Conservation (phyloP, 2,888 invertebrate genomes). For the Torymus auratus region DNA sequence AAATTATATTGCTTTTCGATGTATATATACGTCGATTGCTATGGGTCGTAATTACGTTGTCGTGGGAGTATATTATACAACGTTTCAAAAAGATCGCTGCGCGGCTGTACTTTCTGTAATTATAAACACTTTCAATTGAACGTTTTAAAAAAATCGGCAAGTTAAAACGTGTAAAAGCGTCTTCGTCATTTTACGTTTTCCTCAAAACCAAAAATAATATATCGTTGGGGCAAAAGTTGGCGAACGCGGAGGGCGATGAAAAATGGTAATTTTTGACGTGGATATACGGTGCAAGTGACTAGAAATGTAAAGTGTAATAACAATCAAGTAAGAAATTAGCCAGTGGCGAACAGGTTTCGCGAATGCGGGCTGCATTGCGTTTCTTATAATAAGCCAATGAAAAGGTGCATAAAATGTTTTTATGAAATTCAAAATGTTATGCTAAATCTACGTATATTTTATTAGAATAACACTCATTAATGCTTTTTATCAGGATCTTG, state of each 20-base stretch:
- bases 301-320: slow-evolving; percentile 41
- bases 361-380: slow-evolving; percentile 11
- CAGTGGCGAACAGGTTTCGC: slow-evolving; percentile 25
- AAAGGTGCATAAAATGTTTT: background rate
- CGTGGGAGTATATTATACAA: slow-evolving; percentile 16
- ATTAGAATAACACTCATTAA: too few species aligned
- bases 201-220: too few species aligned
- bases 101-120: slow-evolving; percentile 37
- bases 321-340: slow-evolving; percentile 34
- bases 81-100: slow-evolving; percentile 21
- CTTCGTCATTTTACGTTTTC: too few species aligned
- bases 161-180: background rate
- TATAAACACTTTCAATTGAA: slow-evolving; percentile 32
- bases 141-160: slow-evolving; percentile 19
- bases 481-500: too few species aligned
- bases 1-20: slow-evolving; percentile 22
- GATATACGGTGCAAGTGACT: slow-evolving; percentile 30
- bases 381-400: slow-evolving; percentile 1
- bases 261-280: slow-evolving; percentile 43
- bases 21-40: slow-evolving; percentile 6
- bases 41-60: slow-evolving; percentile 36
- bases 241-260: background rate
- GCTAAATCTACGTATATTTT: too few species aligned
- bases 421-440: too few species aligned
- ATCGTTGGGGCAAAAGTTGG: too few species aligned